Conservation (phyloP, 1,140 invertebrate genomes). For the Venturia canescens region DNA sequence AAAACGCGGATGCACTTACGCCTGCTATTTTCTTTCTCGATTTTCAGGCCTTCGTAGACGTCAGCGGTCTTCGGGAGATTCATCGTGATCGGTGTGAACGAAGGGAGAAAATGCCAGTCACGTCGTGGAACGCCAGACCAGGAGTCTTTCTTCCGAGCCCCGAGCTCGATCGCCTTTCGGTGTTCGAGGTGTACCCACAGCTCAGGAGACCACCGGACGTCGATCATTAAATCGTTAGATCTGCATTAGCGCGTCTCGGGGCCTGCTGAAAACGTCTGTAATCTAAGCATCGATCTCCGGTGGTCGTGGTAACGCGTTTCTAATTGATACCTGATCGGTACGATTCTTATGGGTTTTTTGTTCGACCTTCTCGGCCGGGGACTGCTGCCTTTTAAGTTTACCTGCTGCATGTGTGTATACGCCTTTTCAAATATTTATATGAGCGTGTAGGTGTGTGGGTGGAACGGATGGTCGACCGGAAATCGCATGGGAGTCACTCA, state of each 20-base stretch:
- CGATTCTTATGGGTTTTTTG: slow-evolving; percentile 31
- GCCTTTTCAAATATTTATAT: too few species aligned
- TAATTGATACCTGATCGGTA: slow-evolving; percentile 63
- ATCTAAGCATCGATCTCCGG: slow-evolving; percentile 67
- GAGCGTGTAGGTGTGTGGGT: not conserved
- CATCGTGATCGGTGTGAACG: slow-evolving; percentile 20
- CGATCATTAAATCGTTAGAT: slow-evolving; percentile 73
- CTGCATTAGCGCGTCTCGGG: slow-evolving; percentile 65
- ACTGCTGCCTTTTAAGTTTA: not conserved
- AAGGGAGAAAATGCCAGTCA: slow-evolving; percentile 61
- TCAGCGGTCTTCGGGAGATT: slow-evolving; percentile 14
- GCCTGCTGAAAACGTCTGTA: slow-evolving; percentile 57
- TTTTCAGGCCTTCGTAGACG: not conserved
- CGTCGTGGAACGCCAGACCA: slow-evolving; percentile 52
- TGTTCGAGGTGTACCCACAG: not conserved
- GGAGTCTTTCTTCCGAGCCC: slow-evolving; percentile 9
- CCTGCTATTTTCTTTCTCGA: not conserved
- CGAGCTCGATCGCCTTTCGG: not conserved
- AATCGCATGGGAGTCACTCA: slow-evolving; percentile 24
- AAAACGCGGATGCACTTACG: slow-evolving; percentile 1
- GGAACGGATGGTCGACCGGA: slow-evolving; percentile 18
- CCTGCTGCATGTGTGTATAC: not conserved
- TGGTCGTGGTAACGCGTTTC: slow-evolving; percentile 65
- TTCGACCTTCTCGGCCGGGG: not conserved
- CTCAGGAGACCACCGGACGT: slow-evolving; percentile 60